Conservation (phyloP, 2,888 invertebrate species). For the Drepana falcataria region DNA sequence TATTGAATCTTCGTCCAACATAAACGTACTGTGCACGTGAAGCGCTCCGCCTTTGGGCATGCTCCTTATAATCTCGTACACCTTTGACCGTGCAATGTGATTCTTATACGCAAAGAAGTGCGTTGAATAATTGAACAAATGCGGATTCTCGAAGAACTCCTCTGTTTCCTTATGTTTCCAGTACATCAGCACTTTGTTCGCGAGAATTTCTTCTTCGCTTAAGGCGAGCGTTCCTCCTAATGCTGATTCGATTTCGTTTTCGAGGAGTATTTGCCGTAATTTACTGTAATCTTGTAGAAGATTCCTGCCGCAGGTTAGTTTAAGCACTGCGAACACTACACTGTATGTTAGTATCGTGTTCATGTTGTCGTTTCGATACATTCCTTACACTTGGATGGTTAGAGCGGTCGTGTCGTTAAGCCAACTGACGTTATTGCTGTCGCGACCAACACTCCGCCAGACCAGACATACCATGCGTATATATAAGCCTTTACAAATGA, state of each 20-base stretch:
- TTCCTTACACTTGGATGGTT: conserved; percentile 2
- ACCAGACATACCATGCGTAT: not conserved
- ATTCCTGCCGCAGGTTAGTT: conserved; percentile 23
- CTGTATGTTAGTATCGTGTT: conserved; percentile 1
- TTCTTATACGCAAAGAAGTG: conserved; percentile 81
- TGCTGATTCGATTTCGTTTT: conserved; percentile 58
- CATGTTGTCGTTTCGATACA: conserved; percentile 11
- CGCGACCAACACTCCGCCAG: conserved; percentile 1
- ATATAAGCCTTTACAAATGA: not conserved
- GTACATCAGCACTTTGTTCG: conserved; percentile 78
- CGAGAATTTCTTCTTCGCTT: conserved; percentile 63
- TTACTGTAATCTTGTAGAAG: conserved; percentile 30
- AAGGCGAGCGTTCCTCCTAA: conserved; percentile 73
- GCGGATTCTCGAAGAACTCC: conserved; percentile 64
- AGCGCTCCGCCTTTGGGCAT: conserved; percentile 88
- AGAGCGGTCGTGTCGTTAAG: conserved; percentile 2
- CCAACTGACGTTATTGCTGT: conserved; percentile 5
- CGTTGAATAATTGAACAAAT: conserved; percentile 79
- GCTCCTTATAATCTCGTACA: conserved; percentile 81
- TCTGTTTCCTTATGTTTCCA: conserved; percentile 74
- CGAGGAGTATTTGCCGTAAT: conserved; percentile 35
- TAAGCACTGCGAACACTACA: conserved; percentile 8
- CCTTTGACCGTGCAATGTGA: conserved; percentile 79
- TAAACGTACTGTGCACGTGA: conserved; percentile 83
- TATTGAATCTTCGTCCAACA: conserved; percentile 79